Conservation (phyloP, 2,888 invertebrate genomes). For the Mechanitis messenoides region DNA sequence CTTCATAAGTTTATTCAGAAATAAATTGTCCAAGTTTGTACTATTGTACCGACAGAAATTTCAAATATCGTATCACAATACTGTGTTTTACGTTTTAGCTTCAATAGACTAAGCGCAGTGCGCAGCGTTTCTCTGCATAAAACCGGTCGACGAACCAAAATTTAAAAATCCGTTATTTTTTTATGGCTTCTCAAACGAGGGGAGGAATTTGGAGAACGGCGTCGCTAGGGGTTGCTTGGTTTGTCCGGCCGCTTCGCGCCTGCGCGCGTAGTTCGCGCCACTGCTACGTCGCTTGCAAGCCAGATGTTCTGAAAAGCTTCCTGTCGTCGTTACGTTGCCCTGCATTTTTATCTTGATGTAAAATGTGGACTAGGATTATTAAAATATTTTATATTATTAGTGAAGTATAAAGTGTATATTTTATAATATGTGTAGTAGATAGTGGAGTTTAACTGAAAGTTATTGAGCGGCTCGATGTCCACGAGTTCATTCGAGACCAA, state of each 20-base stretch:
- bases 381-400: conserved; percentile 55
- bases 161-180: conserved; percentile 74
- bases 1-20: not conserved
- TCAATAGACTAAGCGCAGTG: conserved; percentile 24
- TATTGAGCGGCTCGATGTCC: conserved; percentile 75
- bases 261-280: conserved; percentile 77
- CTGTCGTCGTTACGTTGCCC: conserved; percentile 67
- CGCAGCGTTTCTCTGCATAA: conserved; percentile 37
- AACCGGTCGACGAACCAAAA: conserved; percentile 68
- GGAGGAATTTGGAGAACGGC: conserved; percentile 64
- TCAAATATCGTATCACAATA: conserved; percentile 13
- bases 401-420: conserved; percentile 62
- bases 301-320: conserved; percentile 77
- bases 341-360: conserved; percentile 60
- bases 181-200: conserved; percentile 68
- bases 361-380: conserved; percentile 67
- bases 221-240: conserved; percentile 67
- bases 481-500: conserved; percentile 76
- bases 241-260: conserved; percentile 67
- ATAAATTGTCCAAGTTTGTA: conserved; percentile 16
- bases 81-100: conserved; percentile 14
- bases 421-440: conserved; percentile 61
- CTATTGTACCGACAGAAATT: conserved; percentile 12
- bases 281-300: conserved; percentile 74
- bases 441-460: conserved; percentile 58